Base-by-base conservation (phyloP, 2,797 vertebrate species). In the Siniperca scherzeri region DNA sequence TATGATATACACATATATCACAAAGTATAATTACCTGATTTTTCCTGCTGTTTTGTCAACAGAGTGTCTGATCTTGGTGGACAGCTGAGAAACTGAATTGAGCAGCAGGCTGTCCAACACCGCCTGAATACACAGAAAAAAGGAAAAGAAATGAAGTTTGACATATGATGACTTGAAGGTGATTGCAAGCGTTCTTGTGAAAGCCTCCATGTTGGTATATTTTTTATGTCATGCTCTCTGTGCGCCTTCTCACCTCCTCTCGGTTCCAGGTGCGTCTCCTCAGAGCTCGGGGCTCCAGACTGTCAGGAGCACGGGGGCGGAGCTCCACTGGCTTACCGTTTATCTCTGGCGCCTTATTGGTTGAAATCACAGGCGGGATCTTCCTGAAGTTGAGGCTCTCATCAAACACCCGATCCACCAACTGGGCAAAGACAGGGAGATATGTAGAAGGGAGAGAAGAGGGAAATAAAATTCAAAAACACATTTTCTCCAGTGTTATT, bases 311-410 rank as follows among this genome's bases (percentile, higher is more conserved):
- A 1, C 95, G 97, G 80, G 97, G 95, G 74, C 96, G 96, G 77
- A 96, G 92, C 87, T 99, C 98, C 86, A 93, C 94, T 7, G 96
- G 93, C 66, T 96, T 96, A 70, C 96, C 96, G 56, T 98, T 98
- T 79, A 97, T 96, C 92, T 99, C 98, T 30, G 98, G 95, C 19
- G 96, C 93, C 94, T 97, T 98, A 85, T 89, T 94, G 92, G 97
- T 95, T 36, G 93, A 90, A 88, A 98, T 97, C 83, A 98, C 90
- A 56, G 98, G 98, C 65, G 98, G 99, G 86, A 98, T 98, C 95
- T 99, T 99, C 89, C 97, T 95, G 94, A 99, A 99, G 96, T 99
- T 99, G 81, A 99, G 97, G 91, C 98, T 99, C 94, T 99, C 99
- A 86, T 99, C 99, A 94, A 99, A 99, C 87, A 99, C 98, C 66